Evolutionary conservation across 2,113 vertebrate genomes (phyloP).

Genomic region (Azemiops feae): DNA sequence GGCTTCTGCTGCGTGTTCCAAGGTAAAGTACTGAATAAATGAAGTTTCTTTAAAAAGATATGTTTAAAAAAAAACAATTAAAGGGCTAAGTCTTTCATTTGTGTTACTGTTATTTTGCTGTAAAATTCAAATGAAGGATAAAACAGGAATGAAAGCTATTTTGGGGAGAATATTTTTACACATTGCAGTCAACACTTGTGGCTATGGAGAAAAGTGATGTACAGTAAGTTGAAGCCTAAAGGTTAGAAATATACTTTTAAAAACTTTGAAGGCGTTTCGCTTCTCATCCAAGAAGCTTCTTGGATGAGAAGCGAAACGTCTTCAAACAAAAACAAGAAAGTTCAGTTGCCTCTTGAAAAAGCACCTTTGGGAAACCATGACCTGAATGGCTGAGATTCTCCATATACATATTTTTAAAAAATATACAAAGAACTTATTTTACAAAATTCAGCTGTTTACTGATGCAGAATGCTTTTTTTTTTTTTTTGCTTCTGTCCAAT

Average conservation of each 20-base stretch:
- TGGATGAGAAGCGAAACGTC: too few relatives aligned
- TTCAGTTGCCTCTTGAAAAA: too few relatives aligned
- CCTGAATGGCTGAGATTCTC: too few relatives aligned
- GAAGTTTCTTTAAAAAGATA: neutral
- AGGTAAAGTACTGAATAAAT: neutral
- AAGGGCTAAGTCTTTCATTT: neutral
- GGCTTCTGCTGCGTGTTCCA: neutral
- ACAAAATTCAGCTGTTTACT: neutral
- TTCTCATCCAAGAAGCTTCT: too few relatives aligned
- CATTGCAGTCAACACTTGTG: neutral
- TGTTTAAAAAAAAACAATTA: neutral
- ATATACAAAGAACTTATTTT: neutral
- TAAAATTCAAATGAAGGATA: neutral
- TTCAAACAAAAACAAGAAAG: too few relatives aligned
- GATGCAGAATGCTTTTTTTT: neutral
- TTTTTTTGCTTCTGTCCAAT: neutral
- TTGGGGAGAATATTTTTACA: neutral
- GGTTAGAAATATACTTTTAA: neutral
- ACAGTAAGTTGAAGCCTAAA: neutral
- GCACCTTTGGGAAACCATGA: too few relatives aligned
- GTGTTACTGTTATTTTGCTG: neutral
- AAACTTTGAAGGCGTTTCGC: neutral
- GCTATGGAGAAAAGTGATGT: neutral
- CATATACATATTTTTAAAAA: neutral
- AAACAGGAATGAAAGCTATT: neutral